phyloP scores from a whole-genome alignment of 2,113 vertebrate species.

The Canis aureus region DNA sequence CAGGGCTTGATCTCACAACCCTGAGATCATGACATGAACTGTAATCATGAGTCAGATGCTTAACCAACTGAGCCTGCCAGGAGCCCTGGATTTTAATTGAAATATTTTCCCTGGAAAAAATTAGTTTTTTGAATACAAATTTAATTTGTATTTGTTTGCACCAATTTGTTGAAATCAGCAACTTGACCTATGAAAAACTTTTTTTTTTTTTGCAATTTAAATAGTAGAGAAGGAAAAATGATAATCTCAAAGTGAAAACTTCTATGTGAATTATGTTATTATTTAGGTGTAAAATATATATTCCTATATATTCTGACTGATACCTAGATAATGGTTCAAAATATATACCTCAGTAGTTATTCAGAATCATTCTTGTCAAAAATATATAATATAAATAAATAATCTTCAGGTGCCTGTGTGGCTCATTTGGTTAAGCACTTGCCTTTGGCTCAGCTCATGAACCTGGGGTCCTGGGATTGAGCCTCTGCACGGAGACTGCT shows the following conservation, averaged over 20 bases:
- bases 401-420: neutral
- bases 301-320: neutral
- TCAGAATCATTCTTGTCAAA: neutral
- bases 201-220: neutral
- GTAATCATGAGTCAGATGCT: neutral
- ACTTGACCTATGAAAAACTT: neutral
- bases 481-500: too few relatives aligned
- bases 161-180: neutral
- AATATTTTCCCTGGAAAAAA: neutral
- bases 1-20: too few relatives aligned
- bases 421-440: too few relatives aligned
- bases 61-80: neutral
- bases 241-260: neutral
- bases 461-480: too few relatives aligned
- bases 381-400: neutral
- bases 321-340: neutral
- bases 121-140: neutral
- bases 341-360: neutral
- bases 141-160: neutral
- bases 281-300: neutral
- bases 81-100: neutral
- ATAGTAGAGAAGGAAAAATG: neutral
- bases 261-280: neutral
- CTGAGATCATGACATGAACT: too few relatives aligned
- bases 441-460: too few relatives aligned